Conservation (phyloP, 2,797 vertebrate genomes). For the Trachops cirrhosus region DNA sequence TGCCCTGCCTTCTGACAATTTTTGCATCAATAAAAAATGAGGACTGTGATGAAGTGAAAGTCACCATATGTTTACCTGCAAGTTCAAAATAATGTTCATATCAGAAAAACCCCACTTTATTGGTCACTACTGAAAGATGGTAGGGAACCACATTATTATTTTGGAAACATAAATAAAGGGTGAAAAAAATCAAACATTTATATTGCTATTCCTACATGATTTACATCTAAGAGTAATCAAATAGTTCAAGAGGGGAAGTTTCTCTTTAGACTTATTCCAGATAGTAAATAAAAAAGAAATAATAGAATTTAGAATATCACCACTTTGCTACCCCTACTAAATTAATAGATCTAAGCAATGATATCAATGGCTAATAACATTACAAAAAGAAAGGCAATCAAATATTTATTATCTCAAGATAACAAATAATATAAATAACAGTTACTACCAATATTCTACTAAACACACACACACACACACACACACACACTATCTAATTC, state of each 20-base stretch:
- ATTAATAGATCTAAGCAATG: constrained; percentile 31
- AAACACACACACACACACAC: not conserved
- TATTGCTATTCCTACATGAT: not conserved
- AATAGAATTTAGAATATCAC: not conserved
- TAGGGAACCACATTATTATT: not conserved
- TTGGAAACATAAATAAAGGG: not conserved
- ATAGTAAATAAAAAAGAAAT: constrained; percentile 1
- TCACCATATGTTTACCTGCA: not conserved
- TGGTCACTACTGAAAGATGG: not conserved
- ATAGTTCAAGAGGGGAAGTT: not conserved
- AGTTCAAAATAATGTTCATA: constrained; percentile 39
- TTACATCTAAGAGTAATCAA: not conserved
- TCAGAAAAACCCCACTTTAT: not conserved
- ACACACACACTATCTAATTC: not conserved
- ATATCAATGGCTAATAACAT: not conserved
- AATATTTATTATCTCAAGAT: not conserved
- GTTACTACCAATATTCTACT: not conserved
- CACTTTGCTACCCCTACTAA: not conserved
- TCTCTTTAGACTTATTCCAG: constrained; percentile 11
- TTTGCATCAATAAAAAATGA: constrained; percentile 24
- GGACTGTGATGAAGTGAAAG: not conserved
- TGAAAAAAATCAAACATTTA: not conserved
- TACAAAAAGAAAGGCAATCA: not conserved
- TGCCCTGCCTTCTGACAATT: not conserved
- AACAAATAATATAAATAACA: not conserved